Conservation (phyloP, 1,140 invertebrate species). For the Drosophila cardini region DNA sequence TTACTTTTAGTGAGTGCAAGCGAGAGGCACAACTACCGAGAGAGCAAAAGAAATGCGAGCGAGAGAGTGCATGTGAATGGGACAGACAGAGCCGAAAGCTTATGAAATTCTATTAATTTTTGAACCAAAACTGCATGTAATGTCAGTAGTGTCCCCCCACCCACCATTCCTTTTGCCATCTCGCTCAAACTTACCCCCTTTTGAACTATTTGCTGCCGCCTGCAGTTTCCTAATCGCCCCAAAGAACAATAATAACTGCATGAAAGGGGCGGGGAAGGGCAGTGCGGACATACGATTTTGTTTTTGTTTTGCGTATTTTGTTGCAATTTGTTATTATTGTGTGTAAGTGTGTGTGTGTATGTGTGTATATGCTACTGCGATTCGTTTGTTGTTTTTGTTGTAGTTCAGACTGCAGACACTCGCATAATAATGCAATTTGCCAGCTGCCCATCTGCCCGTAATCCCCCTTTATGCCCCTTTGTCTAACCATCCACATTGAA, state of each 20-base stretch:
- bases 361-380: conserved; percentile 17
- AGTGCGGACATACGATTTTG: conserved; percentile 33
- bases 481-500: neutral
- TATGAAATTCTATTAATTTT: conserved; percentile 84
- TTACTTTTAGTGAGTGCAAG: conserved; percentile 24
- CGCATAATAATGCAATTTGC: conserved; percentile 84
- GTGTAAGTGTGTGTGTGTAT: conserved; percentile 4
- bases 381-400: conserved; percentile 46
- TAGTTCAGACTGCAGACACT: conserved; percentile 82
- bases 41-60: conserved; percentile 16
- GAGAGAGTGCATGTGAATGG: conserved; percentile 32
- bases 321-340: conserved; percentile 74
- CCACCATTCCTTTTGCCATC: neutral
- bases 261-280: neutral
- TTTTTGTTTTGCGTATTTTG: conserved; percentile 74
- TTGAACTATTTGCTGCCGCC: conserved; percentile 32
- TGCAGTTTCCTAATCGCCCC: conserved; percentile 48
- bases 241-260: conserved; percentile 5
- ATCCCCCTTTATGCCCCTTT: neutral
- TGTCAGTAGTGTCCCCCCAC: conserved; percentile 18
- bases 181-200: neutral
- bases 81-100: conserved; percentile 66
- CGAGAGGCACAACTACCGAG: conserved; percentile 13
- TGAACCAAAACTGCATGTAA: conserved; percentile 82
- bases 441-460: conserved; percentile 58